phyloP scores from a whole-genome alignment of 2,888 invertebrate species.

The Iselma pallidipennis region DNA sequence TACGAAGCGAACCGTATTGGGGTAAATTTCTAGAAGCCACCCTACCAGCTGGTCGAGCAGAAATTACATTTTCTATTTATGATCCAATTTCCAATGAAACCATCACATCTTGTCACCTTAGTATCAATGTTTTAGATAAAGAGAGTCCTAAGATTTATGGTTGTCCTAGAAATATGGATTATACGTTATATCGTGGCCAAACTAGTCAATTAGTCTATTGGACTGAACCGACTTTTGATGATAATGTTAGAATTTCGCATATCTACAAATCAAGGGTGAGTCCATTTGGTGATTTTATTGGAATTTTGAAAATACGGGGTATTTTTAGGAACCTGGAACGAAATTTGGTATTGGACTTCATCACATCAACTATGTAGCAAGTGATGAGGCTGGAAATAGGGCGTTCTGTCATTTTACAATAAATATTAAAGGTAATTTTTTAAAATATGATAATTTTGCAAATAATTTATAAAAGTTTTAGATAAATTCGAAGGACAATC shows the following conservation, averaged over 20 bases:
- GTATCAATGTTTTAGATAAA: slow-evolving; percentile 63
- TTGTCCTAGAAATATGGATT: slow-evolving; percentile 67
- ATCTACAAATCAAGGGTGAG: slow-evolving; percentile 64
- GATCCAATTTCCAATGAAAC: slow-evolving; percentile 50
- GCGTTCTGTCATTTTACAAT: slow-evolving; percentile 68
- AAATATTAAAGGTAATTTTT: slow-evolving; percentile 60
- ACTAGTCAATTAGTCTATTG: slow-evolving; percentile 62
- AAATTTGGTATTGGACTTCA: slow-evolving; percentile 64
- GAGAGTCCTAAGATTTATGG: slow-evolving; percentile 61
- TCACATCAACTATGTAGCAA: slow-evolving; percentile 66
- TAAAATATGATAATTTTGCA: slow-evolving; percentile 4
- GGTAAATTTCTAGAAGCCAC: slow-evolving; percentile 63
- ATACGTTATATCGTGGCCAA: slow-evolving; percentile 60
- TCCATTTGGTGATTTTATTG: background rate
- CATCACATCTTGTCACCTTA: slow-evolving; percentile 62
- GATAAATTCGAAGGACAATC: background rate
- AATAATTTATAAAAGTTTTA: background rate
- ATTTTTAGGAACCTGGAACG: slow-evolving; percentile 63
- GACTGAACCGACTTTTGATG: slow-evolving; percentile 67
- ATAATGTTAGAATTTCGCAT: slow-evolving; percentile 61
- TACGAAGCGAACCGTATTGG: slow-evolving; percentile 66
- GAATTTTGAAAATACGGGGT: background rate
- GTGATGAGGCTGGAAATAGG: slow-evolving; percentile 65
- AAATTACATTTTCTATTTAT: slow-evolving; percentile 63
- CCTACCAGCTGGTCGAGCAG: slow-evolving; percentile 63